phyloP scores from a whole-genome alignment of 2,797 vertebrate genomes.

The Crenuchus spilurus region DNA sequence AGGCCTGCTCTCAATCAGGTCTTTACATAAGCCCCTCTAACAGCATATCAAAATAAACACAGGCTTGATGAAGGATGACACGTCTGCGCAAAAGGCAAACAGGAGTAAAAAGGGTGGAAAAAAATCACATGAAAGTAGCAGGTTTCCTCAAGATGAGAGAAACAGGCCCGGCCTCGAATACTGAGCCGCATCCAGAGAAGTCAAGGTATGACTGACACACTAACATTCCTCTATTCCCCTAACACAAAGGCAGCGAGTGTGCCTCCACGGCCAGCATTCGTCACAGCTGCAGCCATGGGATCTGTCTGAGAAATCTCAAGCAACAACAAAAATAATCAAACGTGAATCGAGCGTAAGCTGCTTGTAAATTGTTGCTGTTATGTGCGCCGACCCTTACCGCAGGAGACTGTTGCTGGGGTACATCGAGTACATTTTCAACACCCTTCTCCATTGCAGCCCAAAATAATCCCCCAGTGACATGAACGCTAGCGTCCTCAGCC shows the following conservation, averaged over 20 bases:
- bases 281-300: constrained; percentile 34
- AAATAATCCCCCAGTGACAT: constrained; percentile 54
- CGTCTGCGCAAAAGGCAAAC: constrained; percentile 68
- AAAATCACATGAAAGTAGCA: constrained; percentile 65
- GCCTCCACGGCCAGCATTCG: constrained; percentile 26
- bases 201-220: constrained; percentile 69
- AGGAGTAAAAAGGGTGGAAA: constrained; percentile 63
- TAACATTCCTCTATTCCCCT: constrained; percentile 50
- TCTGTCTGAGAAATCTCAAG: constrained; percentile 42
- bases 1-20: constrained; percentile 52
- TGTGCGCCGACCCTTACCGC: constrained; percentile 37
- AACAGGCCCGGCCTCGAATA: constrained; percentile 68
- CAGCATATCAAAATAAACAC: constrained; percentile 71
- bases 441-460: constrained; percentile 59
- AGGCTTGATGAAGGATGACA: constrained; percentile 68
- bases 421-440: constrained; percentile 53
- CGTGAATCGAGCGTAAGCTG: background rate
- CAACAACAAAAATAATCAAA: constrained; percentile 47
- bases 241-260: constrained; percentile 35
- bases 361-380: constrained; percentile 44
- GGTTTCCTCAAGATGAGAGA: constrained; percentile 72
- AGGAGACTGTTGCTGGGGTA: constrained; percentile 53
- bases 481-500: constrained; percentile 40
- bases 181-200: constrained; percentile 62
- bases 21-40: constrained; percentile 59